These are phyloP conservation scores for Acheta domesticus DNA, from an alignment of 2,888 invertebrate genomes.

Conservation along the genomic window DNA sequence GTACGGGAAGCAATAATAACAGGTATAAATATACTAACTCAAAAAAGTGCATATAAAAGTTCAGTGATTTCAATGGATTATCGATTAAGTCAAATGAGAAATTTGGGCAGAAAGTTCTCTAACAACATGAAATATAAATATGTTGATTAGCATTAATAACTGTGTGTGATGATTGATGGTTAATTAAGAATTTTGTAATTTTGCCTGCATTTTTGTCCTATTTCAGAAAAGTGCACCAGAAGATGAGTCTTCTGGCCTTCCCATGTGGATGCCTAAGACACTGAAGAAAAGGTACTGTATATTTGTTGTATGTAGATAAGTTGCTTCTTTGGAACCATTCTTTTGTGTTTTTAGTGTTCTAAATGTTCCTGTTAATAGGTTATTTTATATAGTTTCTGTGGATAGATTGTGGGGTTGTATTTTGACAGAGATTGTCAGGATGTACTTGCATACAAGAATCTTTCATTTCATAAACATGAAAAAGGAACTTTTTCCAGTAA, in stretches of 20 bases:
- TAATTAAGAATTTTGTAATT: constrained; percentile 38
- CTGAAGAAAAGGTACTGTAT: constrained; percentile 32
- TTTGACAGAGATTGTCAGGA: too few relatives aligned
- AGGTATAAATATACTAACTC: too few relatives aligned
- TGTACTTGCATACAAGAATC: too few relatives aligned
- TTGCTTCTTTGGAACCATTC: neutral
- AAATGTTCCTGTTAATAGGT: neutral
- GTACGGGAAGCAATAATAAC: too few relatives aligned
- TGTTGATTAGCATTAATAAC: neutral
- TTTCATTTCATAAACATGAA: too few relatives aligned
- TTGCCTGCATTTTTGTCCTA: constrained; percentile 42
- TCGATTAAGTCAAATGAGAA: neutral
- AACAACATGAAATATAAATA: too few relatives aligned
- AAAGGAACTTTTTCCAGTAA: too few relatives aligned
- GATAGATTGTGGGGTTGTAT: too few relatives aligned
- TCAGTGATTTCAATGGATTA: too few relatives aligned
- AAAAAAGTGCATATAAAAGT: too few relatives aligned
- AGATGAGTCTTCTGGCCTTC: constrained; percentile 31
- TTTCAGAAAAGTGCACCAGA: constrained; percentile 39
- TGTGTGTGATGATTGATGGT: constrained; percentile 30
- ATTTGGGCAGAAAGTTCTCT: neutral
- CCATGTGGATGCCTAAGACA: constrained; percentile 28
- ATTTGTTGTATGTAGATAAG: neutral
- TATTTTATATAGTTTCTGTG: too few relatives aligned
- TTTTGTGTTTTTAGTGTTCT: constrained; percentile 5